A percentile compares a stretch with the other conserved stretches of the same genome.
Conservation (phyloP, 2,113 vertebrate species). For the Trochalopteron elliotii region DNA sequence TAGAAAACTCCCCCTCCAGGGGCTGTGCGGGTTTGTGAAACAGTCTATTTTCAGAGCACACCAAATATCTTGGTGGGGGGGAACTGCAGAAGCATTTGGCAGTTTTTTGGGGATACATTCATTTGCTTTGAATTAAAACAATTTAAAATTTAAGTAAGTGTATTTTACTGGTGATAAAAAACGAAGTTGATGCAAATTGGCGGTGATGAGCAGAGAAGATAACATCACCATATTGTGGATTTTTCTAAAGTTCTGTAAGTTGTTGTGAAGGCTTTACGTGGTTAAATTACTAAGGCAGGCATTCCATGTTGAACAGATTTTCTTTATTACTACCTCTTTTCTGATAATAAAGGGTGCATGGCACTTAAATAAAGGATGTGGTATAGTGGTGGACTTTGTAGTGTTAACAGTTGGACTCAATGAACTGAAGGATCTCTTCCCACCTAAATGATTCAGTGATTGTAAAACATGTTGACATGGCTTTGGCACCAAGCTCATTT, state of each 20-base stretch:
- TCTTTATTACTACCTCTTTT: neutral
- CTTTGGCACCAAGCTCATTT: neutral
- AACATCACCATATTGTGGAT: neutral
- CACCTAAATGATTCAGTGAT: neutral
- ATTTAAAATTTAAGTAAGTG: neutral
- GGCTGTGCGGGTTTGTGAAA: neutral
- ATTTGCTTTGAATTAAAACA: neutral
- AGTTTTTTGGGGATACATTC: neutral
- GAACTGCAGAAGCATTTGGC: neutral
- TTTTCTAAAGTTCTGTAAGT: neutral
- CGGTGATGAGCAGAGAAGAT: neutral
- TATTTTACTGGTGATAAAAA: neutral
- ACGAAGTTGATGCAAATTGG: neutral
- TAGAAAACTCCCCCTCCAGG: neutral
- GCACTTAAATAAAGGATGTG: neutral
- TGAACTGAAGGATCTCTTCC: neutral
- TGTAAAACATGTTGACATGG: neutral
- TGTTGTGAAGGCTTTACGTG: neutral
- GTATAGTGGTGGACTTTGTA: neutral
- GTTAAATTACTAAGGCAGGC: neutral
- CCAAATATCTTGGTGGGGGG: neutral
- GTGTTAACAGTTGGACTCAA: neutral
- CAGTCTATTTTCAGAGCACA: neutral
- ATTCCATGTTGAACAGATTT: neutral
- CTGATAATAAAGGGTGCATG: neutral